Evolutionary conservation across 2,113 vertebrate genomes (phyloP).

Genomic region (Varanus komodoensis): DNA sequence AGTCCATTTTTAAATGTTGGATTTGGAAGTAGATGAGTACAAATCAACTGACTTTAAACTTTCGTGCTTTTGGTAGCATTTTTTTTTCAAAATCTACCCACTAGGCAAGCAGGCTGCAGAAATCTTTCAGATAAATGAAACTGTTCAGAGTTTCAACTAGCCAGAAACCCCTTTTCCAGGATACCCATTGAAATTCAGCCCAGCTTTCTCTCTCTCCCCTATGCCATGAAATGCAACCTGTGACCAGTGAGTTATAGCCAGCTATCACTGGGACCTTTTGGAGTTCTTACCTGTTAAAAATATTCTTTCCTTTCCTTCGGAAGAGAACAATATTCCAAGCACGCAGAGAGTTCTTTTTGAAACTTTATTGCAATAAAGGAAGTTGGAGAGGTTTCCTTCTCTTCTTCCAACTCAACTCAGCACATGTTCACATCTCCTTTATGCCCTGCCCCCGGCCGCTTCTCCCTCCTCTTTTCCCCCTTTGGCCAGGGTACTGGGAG

Average conservation of each 20-base stretch:
- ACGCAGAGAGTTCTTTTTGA: too few relatives aligned
- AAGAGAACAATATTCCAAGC: too few relatives aligned
- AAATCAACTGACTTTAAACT: neutral
- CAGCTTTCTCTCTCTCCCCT: neutral
- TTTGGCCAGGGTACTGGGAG: too few relatives aligned
- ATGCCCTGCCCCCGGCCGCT: too few relatives aligned
- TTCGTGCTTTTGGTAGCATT: slow-evolving; percentile 5
- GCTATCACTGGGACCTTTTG: neutral
- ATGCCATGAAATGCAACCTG: neutral
- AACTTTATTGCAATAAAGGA: too few relatives aligned
- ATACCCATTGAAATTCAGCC: neutral
- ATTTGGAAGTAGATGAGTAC: neutral
- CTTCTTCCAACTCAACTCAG: too few relatives aligned
- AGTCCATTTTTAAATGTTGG: too few relatives aligned
- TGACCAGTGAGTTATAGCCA: neutral
- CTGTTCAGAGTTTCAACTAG: neutral
- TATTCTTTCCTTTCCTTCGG: too few relatives aligned
- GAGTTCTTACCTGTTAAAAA: neutral
- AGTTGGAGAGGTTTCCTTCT: too few relatives aligned
- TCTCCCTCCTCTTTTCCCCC: too few relatives aligned
- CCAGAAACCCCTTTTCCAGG: neutral
- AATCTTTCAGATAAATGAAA: neutral
- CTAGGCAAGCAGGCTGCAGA: neutral
- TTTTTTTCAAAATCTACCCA: neutral
- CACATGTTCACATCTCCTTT: too few relatives aligned